Evolutionary conservation across 2,797 vertebrate genomes (phyloP).

Genomic region (Bradypodion pumilum): DNA sequence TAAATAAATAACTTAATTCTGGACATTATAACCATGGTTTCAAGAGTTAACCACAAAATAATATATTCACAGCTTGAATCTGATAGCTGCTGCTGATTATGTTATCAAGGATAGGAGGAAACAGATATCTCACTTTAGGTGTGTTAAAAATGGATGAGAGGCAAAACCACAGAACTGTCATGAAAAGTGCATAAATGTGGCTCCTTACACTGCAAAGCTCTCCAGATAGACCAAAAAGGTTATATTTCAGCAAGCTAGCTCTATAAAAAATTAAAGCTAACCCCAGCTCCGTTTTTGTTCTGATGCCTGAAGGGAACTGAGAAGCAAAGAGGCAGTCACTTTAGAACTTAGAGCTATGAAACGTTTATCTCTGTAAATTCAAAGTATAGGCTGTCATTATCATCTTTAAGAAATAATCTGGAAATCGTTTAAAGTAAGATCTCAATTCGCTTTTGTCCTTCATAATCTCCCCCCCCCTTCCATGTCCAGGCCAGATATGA

Average conservation of each 20-base stretch:
- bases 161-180: background rate
- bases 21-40: background rate
- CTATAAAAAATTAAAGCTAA: conserved; percentile 30
- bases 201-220: background rate
- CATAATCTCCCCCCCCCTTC: too few relatives aligned
- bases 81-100: background rate
- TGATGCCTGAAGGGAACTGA: conserved; percentile 14
- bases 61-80: conserved; percentile 2
- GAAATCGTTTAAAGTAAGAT: conserved; percentile 47
- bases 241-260: background rate
- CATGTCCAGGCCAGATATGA: too few relatives aligned
- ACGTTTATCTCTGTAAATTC: conserved; percentile 1
- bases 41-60: background rate
- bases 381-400: conserved; percentile 15
- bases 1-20: too few relatives aligned
- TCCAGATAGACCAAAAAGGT: background rate
- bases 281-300: conserved; percentile 24
- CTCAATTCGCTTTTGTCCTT: conserved; percentile 39
- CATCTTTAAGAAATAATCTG: conserved; percentile 42
- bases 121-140: background rate
- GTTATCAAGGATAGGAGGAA: background rate
- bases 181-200: background rate
- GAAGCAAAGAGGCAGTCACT: conserved; percentile 11
- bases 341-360: conserved; percentile 13
- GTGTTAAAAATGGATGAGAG: background rate